phyloP scores from a whole-genome alignment of 2,113 vertebrate species.

The Galemys pyrenaicus region DNA sequence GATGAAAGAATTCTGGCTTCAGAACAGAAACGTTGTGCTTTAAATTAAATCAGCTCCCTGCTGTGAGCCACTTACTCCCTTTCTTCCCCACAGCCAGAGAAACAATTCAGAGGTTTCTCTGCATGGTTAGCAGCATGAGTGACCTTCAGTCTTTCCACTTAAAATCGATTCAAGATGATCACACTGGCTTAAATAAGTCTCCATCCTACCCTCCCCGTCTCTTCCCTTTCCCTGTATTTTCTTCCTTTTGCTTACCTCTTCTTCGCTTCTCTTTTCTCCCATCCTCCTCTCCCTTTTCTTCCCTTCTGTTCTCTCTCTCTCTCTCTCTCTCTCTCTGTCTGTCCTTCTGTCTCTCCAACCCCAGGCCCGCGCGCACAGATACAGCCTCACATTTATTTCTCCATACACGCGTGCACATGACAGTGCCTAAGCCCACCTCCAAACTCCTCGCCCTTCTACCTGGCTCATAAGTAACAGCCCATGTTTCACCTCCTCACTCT shows the following conservation, averaged over 20 bases:
- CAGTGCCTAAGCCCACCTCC: conserved; percentile 54
- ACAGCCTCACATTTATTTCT: no score
- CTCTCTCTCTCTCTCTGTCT: not conserved
- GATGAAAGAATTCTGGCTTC: conserved; percentile 75
- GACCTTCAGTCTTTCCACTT: conserved; percentile 84
- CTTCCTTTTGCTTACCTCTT: not conserved
- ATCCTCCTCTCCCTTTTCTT: not conserved
- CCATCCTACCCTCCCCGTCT: not conserved
- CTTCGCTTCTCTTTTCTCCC: not conserved
- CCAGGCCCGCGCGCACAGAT: no score
- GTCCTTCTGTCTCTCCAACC: no score
- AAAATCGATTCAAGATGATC: conserved; percentile 78
- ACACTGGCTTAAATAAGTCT: conserved; percentile 60
- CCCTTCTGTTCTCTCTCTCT: not conserved
- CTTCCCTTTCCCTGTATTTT: not conserved
- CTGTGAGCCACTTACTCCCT: conserved; percentile 71
- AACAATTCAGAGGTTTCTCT: conserved; percentile 75
- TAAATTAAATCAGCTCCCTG: conserved; percentile 74
- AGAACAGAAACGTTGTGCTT: conserved; percentile 75
- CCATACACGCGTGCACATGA: not conserved
- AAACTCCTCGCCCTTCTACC: conserved; percentile 76
- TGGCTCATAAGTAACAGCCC: conserved; percentile 82
- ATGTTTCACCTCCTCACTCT: conserved; percentile 87
- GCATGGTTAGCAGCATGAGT: conserved; percentile 76
- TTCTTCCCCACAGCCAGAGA: conserved; percentile 71